phyloP scores from a whole-genome alignment of 1,140 invertebrate genomes.

The Bombus affinis region DNA sequence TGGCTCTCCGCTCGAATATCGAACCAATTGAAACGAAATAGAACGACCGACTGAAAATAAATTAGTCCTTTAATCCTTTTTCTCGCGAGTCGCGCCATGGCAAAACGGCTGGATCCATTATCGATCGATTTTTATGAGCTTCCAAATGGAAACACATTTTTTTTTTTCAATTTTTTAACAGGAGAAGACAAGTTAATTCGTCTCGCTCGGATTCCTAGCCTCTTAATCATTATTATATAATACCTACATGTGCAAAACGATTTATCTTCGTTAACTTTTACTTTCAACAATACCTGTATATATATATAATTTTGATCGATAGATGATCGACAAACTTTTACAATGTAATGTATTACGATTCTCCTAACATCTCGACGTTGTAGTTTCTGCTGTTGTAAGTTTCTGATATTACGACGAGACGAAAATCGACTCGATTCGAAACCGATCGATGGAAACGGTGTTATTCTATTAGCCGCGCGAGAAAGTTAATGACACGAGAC shows the following conservation, averaged over 20 bases:
- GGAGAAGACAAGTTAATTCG: background rate
- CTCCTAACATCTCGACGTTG: too few relatives aligned
- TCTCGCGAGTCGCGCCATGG: background rate
- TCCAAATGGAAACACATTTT: background rate
- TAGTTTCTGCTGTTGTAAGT: too few relatives aligned
- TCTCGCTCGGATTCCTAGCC: background rate
- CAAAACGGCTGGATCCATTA: background rate
- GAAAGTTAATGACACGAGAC: constrained; percentile 32
- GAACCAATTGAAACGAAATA: background rate
- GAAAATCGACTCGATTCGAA: background rate
- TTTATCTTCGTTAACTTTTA: background rate
- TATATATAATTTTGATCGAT: too few relatives aligned
- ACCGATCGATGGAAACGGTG: background rate
- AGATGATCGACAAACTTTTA: too few relatives aligned
- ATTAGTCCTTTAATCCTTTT: background rate
- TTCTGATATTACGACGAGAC: background rate
- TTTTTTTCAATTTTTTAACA: background rate
- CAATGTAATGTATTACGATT: too few relatives aligned
- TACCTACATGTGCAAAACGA: background rate
- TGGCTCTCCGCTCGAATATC: background rate
- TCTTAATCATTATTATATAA: background rate
- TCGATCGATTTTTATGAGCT: background rate
- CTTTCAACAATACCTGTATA: background rate
- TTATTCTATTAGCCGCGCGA: constrained; percentile 12
- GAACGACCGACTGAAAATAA: background rate